Conservation (phyloP, 2,888 invertebrate species). For the Glaucopsyche alexis region DNA sequence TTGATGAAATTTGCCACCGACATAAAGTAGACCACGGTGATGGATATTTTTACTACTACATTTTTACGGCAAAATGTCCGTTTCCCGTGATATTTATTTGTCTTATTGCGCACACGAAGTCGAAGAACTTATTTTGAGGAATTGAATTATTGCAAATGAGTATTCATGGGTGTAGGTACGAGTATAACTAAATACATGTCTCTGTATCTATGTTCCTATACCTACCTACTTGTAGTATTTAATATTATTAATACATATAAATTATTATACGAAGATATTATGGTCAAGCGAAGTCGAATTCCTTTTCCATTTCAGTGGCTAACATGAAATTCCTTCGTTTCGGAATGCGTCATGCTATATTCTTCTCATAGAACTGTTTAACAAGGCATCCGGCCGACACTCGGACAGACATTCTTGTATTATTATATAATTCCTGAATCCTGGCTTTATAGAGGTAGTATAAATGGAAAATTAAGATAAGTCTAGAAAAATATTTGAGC, state of each 20-base stretch:
- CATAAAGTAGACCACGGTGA: too few relatives aligned
- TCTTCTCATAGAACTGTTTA: neutral
- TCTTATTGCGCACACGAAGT: too few relatives aligned
- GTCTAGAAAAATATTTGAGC: neutral
- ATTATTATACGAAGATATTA: neutral
- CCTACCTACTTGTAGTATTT: too few relatives aligned
- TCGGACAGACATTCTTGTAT: conserved; percentile 14
- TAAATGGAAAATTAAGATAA: neutral
- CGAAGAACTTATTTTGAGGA: too few relatives aligned
- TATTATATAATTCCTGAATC: conserved; percentile 12
- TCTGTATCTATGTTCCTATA: too few relatives aligned
- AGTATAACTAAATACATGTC: too few relatives aligned
- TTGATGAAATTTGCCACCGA: too few relatives aligned
- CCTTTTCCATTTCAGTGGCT: conserved; percentile 23
- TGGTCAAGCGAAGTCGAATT: conserved; percentile 11
- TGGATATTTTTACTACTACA: too few relatives aligned
- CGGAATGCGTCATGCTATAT: conserved; percentile 19
- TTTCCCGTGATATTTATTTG: too few relatives aligned
- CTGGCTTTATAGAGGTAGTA: neutral
- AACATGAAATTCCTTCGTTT: conserved; percentile 8
- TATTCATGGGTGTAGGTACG: too few relatives aligned
- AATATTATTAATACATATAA: neutral
- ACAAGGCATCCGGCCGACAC: conserved; percentile 16
- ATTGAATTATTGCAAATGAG: too few relatives aligned
- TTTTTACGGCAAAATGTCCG: too few relatives aligned